Base-by-base conservation (phyloP, 2,888 invertebrate species). In the Eustalomyia histrio region DNA sequence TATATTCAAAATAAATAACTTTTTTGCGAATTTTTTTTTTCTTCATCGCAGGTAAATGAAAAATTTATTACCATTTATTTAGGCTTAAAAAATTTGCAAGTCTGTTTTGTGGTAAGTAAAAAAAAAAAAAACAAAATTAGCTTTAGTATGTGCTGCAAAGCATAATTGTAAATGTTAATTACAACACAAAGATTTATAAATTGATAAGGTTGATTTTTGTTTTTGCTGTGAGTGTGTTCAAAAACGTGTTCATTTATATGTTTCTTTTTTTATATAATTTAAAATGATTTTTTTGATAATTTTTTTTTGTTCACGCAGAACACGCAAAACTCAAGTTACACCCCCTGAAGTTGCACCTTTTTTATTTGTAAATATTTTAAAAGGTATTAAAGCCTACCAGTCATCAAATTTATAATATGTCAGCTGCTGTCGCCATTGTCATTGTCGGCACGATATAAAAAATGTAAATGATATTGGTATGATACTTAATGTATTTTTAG, bases 91-190 rank as follows among this genome's bases (percentile, higher is more conserved):
- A 69, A 76, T 69, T n/a, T 76, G 69, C 76, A 69, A 63, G 76
- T 76, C 2, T 14, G 5, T 47, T 47, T 47, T 14, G 14, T n/a
- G 6, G 24, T 64, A 12, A 33, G 12, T 24, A 53, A 17, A 29
- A 29, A n/a, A n/a, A n/a, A n/a, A n/a, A n/a, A n/a, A n/a, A n/a
- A n/a, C n/a, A n/a, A n/a, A 29, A 52, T 18, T 55, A 17, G 57
- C 24, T 53, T n/a, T n/a, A n/a, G n/a, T n/a, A 8, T 33, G 39
- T 52, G 35, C 29, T 43, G 29, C 55, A 61, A 60, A 63, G 18
- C 52, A 61, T 39, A 79, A 29, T 65, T 65, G 58, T 68, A 72
- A 78, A 75, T 80, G 75, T 80, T 80, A 83, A 80, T 80, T 83
- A 78, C 80, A 69, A 63, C 64, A 68, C 17, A 75, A 75, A 68